Evolutionary conservation across 2,888 invertebrate genomes (phyloP).

Genomic region (Pyrrhosoma nymphula): DNA sequence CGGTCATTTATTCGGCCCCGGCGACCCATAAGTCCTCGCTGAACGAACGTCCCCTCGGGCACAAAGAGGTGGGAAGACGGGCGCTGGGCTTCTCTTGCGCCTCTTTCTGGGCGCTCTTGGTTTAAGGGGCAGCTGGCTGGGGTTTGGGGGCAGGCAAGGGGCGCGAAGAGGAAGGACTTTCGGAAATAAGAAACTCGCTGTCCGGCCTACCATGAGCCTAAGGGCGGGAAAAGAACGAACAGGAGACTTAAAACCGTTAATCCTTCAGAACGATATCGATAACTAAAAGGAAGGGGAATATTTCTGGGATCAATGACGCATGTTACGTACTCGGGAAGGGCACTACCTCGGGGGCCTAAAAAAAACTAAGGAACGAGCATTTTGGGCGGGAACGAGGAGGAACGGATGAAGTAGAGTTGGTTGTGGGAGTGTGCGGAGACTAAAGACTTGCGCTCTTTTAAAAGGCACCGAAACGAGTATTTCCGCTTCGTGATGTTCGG

Average conservation of each 20-base stretch:
- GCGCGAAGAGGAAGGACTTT: background rate
- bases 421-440: background rate
- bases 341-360: background rate
- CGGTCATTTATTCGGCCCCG: background rate
- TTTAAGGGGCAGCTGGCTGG: background rate
- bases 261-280: conserved; percentile 63
- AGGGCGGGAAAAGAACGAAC: background rate
- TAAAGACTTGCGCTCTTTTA: background rate
- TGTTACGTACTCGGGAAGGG: conserved; percentile 6
- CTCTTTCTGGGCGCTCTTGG: background rate
- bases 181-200: background rate
- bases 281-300: conserved; percentile 17
- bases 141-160: background rate
- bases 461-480: conserved; percentile 59
- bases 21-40: conserved; percentile 9
- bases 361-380: conserved; percentile 17
- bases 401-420: background rate
- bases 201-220: background rate
- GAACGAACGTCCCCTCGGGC: background rate
- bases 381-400: background rate
- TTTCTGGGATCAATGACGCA: background rate
- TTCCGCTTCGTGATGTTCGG: conserved; percentile 62
- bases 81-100: background rate
- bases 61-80: background rate
- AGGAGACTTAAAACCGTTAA: conserved; percentile 44